Evolutionary conservation across 2,113 vertebrate species (phyloP).

Genomic region (Geococcyx californianus): DNA sequence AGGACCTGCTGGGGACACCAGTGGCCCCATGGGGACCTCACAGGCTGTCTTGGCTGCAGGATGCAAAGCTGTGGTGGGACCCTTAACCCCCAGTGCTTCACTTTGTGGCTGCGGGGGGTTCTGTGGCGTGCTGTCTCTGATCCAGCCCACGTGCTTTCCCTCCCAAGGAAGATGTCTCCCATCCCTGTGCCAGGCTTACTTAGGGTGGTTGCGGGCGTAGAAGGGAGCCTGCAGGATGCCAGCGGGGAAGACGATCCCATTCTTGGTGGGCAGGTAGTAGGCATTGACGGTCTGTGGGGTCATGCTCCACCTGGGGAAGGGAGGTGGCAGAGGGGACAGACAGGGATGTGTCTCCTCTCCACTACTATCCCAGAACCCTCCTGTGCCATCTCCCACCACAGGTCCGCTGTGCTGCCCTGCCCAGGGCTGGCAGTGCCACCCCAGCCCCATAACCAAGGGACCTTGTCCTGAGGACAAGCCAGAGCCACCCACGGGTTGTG

Average conservation of each 20-base stretch:
- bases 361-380: neutral
- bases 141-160: fast-evolving
- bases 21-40: neutral
- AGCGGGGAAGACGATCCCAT: constrained; percentile 95
- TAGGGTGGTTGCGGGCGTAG: constrained; percentile 92
- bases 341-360: neutral
- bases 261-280: constrained; percentile 98
- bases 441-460: neutral
- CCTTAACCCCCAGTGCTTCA: neutral
- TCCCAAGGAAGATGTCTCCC: neutral
- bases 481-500: neutral
- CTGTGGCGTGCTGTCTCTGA: neutral
- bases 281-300: constrained; percentile 97
- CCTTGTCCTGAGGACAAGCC: neutral
- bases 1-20: neutral
- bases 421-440: neutral
- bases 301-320: constrained; percentile 92
- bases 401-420: neutral
- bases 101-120: neutral
- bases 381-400: neutral
- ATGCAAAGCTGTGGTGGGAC: neutral
- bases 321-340: neutral
- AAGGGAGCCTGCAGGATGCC: constrained; percentile 98
- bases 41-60: neutral
- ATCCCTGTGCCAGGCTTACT: constrained; percentile 75